phyloP scores from a whole-genome alignment of 2,888 invertebrate species.

The Pseudoips prasinana region DNA sequence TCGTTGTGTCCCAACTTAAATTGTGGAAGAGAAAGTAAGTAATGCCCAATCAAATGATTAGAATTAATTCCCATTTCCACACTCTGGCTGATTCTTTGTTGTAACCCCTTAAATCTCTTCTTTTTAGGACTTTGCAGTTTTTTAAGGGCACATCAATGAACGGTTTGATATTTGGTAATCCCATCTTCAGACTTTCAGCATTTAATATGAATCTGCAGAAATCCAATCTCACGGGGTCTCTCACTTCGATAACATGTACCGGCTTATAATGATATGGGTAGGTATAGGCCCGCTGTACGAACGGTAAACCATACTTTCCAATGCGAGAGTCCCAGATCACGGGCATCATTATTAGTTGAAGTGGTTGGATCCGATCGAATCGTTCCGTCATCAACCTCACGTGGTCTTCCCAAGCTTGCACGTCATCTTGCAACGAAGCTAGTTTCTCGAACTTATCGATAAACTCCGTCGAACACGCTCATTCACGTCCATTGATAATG shows the following conservation, averaged over 20 bases:
- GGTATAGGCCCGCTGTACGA: slow-evolving; percentile 15
- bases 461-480: too few species aligned
- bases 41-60: too few species aligned
- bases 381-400: too few species aligned
- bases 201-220: slow-evolving; percentile 34
- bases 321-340: slow-evolving; percentile 14
- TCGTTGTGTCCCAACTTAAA: too few species aligned
- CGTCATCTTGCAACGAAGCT: not conserved
- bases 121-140: slow-evolving; percentile 26
- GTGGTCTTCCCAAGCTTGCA: too few species aligned
- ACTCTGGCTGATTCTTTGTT: too few species aligned
- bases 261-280: slow-evolving; percentile 28
- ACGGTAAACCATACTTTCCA: slow-evolving; percentile 29
- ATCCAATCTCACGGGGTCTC: slow-evolving; percentile 26
- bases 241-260: slow-evolving; percentile 28
- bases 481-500: too few species aligned
- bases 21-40: too few species aligned
- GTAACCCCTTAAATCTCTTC: slow-evolving; percentile 28
- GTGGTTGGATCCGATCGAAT: slow-evolving; percentile 2
- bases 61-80: too few species aligned
- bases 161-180: too few species aligned
- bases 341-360: slow-evolving; percentile 8
- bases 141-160: slow-evolving; percentile 31
- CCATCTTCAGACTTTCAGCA: too few species aligned
- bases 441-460: too few species aligned